Evolutionary conservation across 2,797 vertebrate species (phyloP).

Genomic region (Pseudochromis fuscus): DNA sequence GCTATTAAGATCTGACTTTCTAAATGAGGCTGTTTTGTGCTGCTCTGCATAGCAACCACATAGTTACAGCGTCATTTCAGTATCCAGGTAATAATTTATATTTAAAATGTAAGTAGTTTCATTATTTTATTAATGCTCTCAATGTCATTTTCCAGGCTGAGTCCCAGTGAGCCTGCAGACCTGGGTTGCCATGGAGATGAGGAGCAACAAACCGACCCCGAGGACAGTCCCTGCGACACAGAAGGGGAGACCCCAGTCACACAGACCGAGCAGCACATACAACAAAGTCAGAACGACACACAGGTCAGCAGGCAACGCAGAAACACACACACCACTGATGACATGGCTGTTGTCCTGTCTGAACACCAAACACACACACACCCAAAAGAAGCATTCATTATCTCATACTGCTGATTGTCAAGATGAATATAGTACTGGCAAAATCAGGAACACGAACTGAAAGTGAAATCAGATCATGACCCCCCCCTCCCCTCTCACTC

Average conservation of each 20-base stretch:
- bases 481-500: background rate
- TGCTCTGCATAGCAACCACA: background rate
- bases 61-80: background rate
- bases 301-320: constrained; percentile 54
- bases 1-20: background rate
- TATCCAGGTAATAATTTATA: background rate
- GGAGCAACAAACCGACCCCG: constrained; percentile 56
- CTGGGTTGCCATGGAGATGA: constrained; percentile 57
- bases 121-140: background rate
- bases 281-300: constrained; percentile 50
- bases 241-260: constrained; percentile 55
- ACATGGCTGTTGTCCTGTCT: background rate
- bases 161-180: constrained; percentile 55
- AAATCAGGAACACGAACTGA: constrained; percentile 3
- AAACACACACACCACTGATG: constrained; percentile 2
- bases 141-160: constrained; percentile 47
- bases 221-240: constrained; percentile 59
- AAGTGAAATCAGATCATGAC: constrained; percentile 16
- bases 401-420: background rate
- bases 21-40: background rate
- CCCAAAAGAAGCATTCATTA: background rate
- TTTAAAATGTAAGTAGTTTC: background rate
- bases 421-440: background rate
- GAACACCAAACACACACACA: background rate
- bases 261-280: constrained; percentile 38